phyloP scores from a whole-genome alignment of 2,113 vertebrate species.

The Python bivittatus region DNA sequence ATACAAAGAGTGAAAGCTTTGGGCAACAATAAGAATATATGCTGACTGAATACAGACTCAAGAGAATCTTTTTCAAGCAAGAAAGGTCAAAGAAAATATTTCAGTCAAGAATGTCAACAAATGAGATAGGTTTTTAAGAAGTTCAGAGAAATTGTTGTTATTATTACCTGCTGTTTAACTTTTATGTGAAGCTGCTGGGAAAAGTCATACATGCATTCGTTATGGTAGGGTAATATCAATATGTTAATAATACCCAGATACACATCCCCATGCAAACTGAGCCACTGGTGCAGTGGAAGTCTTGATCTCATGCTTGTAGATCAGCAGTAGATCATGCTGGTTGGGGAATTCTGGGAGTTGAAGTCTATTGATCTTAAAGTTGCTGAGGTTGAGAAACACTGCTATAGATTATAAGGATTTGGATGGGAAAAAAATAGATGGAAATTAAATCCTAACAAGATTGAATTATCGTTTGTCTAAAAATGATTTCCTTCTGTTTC shows the following conservation, averaged over 20 bases:
- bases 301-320: neutral
- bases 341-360: too few species aligned
- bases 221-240: neutral
- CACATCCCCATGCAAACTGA: neutral
- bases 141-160: neutral
- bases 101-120: neutral
- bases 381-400: too few species aligned
- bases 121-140: neutral
- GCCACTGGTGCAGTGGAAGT: too few species aligned
- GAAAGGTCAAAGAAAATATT: neutral
- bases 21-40: neutral
- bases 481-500: neutral
- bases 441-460: neutral
- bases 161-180: neutral
- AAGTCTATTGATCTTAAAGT: too few species aligned
- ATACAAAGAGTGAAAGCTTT: neutral
- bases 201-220: neutral
- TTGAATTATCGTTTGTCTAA: neutral
- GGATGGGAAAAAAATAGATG: neutral
- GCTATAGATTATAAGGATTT: neutral
- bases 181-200: neutral
- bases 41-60: neutral
- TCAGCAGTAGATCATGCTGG: too few species aligned
- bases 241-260: neutral
- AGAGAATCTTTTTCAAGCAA: neutral